Percentiles rank a stretch among this genome's conserved stretches.
Conservation (phyloP, 1,140 invertebrate species). For the Bombus haemorrhoidalis region DNA sequence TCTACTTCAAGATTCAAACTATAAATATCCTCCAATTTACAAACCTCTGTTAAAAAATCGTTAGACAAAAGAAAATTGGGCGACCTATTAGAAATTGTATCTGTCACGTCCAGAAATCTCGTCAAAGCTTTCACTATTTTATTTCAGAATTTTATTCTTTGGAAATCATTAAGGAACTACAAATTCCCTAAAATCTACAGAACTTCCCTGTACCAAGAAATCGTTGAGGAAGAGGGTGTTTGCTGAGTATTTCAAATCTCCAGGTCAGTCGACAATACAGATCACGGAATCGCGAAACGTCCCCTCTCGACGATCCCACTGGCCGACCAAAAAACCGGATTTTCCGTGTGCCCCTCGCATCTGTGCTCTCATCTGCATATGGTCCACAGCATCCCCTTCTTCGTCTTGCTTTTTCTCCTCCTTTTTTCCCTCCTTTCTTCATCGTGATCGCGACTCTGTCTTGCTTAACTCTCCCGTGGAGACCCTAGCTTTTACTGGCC, state of each 20-base stretch:
- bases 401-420: not conserved
- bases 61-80: not conserved
- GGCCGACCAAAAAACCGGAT: conserved; percentile 73
- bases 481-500: conserved; percentile 21
- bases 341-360: conserved; percentile 72
- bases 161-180: not conserved
- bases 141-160: not conserved
- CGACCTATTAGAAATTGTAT: too few relatives aligned
- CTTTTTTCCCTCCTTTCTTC: conserved; percentile 30
- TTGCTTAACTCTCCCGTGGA: conserved; percentile 64
- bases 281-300: not conserved
- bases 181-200: not conserved
- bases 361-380: conserved; percentile 81
- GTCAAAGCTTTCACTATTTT: not conserved
- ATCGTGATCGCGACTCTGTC: conserved; percentile 22
- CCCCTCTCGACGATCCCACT: not conserved
- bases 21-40: not conserved
- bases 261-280: not conserved
- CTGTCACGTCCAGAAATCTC: not conserved
- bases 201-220: not conserved
- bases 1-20: not conserved
- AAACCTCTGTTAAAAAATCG: not conserved
- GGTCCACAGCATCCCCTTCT: conserved; percentile 67
- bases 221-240: not conserved
- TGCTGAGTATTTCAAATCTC: not conserved